Conservation (phyloP, 1,140 invertebrate genomes). For the Glomeris maerens region DNA sequence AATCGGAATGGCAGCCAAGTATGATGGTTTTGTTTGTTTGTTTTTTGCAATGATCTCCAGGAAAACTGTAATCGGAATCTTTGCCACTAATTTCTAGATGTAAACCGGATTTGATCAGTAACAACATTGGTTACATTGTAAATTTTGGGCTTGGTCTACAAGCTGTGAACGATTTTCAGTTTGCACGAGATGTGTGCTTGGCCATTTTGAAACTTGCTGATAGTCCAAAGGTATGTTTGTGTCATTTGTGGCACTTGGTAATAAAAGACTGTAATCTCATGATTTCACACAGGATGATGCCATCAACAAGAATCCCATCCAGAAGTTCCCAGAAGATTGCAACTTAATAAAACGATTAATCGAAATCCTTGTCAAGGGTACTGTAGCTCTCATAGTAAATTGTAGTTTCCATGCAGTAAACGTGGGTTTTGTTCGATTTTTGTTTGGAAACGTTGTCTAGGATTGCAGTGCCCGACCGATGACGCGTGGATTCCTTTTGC, state of each 20-base stretch:
- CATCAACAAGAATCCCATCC: too few relatives aligned
- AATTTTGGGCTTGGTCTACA: constrained; percentile 39
- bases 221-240: constrained; percentile 12
- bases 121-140: constrained; percentile 43
- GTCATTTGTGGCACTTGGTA: too few relatives aligned
- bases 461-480: constrained; percentile 32
- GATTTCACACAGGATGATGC: too few relatives aligned
- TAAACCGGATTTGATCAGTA: constrained; percentile 38
- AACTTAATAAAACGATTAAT: too few relatives aligned
- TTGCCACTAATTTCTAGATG: background rate
- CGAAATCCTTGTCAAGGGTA: too few relatives aligned
- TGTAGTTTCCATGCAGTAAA: background rate
- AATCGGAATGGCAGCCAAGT: constrained; percentile 54
- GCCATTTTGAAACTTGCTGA: constrained; percentile 37
- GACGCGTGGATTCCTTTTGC: constrained; percentile 36
- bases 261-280: too few relatives aligned
- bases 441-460: constrained; percentile 20
- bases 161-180: constrained; percentile 35
- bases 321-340: too few relatives aligned
- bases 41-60: background rate
- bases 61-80: too few relatives aligned
- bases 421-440: constrained; percentile 8
- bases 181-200: constrained; percentile 43
- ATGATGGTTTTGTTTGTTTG: constrained; percentile 14
- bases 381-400: background rate